Evolutionary conservation across 2,888 invertebrate species (phyloP).

Genomic region (Sceliomorpha sp.): DNA sequence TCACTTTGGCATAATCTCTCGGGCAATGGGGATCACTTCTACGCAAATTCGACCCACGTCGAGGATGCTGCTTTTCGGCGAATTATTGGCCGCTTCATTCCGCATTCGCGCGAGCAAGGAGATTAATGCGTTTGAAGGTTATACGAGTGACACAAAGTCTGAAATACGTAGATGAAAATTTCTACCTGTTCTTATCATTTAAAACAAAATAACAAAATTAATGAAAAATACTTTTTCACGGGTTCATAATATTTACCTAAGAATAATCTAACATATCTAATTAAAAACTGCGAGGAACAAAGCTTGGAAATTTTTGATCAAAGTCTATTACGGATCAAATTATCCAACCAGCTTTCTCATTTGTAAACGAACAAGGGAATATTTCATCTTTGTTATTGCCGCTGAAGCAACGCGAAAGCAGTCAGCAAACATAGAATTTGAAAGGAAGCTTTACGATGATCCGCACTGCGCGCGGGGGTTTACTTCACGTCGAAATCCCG

Average conservation of each 20-base stretch:
- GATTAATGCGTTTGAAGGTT: slow-evolving; percentile 37
- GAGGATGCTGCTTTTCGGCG: slow-evolving; percentile 46
- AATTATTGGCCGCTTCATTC: slow-evolving; percentile 37
- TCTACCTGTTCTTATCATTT: too few species aligned
- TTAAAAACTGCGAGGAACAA: too few species aligned
- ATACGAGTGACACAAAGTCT: slow-evolving; percentile 9
- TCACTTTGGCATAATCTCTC: slow-evolving; percentile 72
- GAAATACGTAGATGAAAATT: too few species aligned
- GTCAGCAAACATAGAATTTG: slow-evolving; percentile 18
- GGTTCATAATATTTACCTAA: too few species aligned
- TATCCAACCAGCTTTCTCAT: too few species aligned
- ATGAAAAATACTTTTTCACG: too few species aligned
- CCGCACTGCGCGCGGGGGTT: slow-evolving; percentile 15
- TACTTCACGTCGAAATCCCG: slow-evolving; percentile 76
- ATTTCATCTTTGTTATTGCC: slow-evolving; percentile 6
- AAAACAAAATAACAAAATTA: too few species aligned
- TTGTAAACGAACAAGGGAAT: too few species aligned
- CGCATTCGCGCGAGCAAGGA: slow-evolving; percentile 23
- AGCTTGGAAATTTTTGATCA: too few species aligned
- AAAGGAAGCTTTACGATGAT: slow-evolving; percentile 23
- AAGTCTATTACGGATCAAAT: too few species aligned
- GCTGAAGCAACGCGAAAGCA: not conserved
- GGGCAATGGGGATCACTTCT: slow-evolving; percentile 66
- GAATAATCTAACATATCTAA: too few species aligned
- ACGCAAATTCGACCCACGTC: slow-evolving; percentile 53